phyloP scores from a whole-genome alignment of 2,113 vertebrate species.

The Nothoprocta perdicaria region DNA sequence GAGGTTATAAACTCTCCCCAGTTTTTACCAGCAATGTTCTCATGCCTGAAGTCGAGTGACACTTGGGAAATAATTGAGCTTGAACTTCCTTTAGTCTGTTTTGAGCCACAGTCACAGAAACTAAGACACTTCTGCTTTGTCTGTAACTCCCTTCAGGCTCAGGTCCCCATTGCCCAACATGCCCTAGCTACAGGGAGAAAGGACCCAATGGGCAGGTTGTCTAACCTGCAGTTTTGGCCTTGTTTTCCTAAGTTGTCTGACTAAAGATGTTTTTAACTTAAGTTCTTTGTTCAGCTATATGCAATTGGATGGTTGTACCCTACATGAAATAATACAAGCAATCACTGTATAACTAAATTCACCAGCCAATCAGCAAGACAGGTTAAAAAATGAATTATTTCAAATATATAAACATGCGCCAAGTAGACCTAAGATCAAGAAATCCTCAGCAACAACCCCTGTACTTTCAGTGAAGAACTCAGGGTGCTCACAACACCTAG shows the following conservation, averaged over 20 bases:
- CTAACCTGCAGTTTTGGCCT: background rate
- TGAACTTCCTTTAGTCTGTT: background rate
- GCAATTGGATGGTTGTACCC: background rate
- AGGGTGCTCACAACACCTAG: background rate
- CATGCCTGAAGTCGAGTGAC: background rate
- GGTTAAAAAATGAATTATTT: background rate
- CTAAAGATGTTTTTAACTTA: background rate
- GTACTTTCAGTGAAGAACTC: background rate
- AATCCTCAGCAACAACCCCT: background rate
- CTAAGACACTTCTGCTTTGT: background rate
- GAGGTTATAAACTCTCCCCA: background rate
- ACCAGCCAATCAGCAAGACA: background rate
- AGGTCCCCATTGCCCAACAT: background rate
- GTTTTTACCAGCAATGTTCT: background rate
- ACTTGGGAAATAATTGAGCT: background rate
- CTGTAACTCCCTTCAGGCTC: background rate
- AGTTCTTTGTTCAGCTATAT: background rate
- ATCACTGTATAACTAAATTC: background rate
- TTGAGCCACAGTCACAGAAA: background rate
- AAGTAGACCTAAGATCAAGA: background rate
- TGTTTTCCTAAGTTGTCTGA: background rate
- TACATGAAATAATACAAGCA: background rate
- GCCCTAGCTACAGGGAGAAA: background rate
- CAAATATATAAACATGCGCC: background rate
- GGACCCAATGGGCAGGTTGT: background rate